Conservation (phyloP, 2,888 invertebrate genomes). For the Brachypterus glaber region DNA sequence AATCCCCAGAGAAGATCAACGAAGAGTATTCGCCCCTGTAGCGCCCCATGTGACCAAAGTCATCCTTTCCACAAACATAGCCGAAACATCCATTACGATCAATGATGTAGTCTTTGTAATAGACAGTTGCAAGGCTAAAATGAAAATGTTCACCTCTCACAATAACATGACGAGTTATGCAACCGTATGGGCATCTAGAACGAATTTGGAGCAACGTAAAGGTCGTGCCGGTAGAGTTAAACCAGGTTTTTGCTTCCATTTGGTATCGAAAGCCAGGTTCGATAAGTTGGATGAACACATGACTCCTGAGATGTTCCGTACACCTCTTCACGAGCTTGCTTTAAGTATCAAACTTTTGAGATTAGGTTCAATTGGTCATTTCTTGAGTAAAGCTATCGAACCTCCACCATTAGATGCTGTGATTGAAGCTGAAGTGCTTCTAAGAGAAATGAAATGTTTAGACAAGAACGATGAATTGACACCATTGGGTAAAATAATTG, state of each 20-base stretch:
- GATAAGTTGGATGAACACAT: slow-evolving; percentile 75
- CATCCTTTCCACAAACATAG: slow-evolving; percentile 95
- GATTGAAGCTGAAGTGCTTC: slow-evolving; percentile 77
- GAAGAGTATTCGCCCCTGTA: slow-evolving; percentile 82
- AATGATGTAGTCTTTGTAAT: slow-evolving; percentile 98
- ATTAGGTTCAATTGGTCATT: slow-evolving; percentile 86
- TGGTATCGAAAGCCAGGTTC: slow-evolving; percentile 72
- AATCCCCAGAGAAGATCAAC: slow-evolving; percentile 90
- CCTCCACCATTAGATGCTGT: slow-evolving; percentile 97
- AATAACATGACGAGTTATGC: slow-evolving; percentile 99
- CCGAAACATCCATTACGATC: slow-evolving; percentile 96
- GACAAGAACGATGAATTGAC: slow-evolving; percentile 83
- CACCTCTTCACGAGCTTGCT: slow-evolving; percentile 90
- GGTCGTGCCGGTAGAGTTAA: slow-evolving; percentile 91
- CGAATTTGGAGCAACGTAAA: slow-evolving; percentile 89
- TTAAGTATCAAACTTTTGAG: slow-evolving; percentile 83
- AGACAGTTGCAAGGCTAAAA: slow-evolving; percentile 94
- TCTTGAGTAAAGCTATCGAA: slow-evolving; percentile 90
- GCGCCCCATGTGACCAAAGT: slow-evolving; percentile 80
- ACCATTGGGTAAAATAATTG: slow-evolving; percentile 85
- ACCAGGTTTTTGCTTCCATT: slow-evolving; percentile 87
- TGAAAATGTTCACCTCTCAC: slow-evolving; percentile 95
- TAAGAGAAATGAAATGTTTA: slow-evolving; percentile 83
- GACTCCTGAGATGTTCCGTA: slow-evolving; percentile 96
- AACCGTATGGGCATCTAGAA: slow-evolving; percentile 90